Percentiles rank a stretch among this genome's conserved stretches.
These are phyloP conservation scores for Tricholaema leucomelas DNA, from an alignment of 2,113 vertebrate genomes.

Conservation along the genomic window DNA sequence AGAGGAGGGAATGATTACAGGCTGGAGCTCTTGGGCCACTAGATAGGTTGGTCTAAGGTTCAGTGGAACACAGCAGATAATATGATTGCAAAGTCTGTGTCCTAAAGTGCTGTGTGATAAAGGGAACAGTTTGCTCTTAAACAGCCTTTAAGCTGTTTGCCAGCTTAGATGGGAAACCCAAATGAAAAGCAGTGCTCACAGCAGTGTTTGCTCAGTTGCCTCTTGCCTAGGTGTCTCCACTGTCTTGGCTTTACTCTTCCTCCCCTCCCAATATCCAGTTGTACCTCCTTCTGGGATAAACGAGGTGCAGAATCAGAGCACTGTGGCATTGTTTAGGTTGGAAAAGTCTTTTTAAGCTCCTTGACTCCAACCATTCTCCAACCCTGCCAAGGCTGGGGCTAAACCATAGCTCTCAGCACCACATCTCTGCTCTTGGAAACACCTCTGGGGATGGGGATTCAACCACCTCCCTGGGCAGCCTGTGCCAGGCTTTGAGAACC, in stretches of 20 bases:
- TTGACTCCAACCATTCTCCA: no score
- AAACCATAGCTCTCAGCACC: no score
- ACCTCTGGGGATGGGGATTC: no score
- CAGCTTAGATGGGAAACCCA: conserved; percentile 13
- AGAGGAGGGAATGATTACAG: conserved; percentile 50
- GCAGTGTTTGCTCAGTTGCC: neutral
- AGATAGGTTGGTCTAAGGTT: conserved; percentile 34
- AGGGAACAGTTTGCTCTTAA: conserved; percentile 5
- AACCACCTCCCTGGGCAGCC: no score
- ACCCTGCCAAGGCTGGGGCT: no score
- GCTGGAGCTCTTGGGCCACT: conserved; percentile 28
- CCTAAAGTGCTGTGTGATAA: conserved; percentile 34
- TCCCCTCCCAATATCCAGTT: neutral
- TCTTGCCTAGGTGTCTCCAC: neutral
- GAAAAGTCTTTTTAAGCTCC: no score
- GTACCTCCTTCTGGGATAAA: neutral
- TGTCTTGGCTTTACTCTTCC: neutral
- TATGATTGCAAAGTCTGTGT: conserved; percentile 46
- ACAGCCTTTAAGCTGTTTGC: neutral
- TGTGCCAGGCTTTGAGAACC: no score
- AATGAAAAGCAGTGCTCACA: conserved; percentile 46
- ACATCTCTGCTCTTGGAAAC: no score
- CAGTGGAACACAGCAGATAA: conserved; percentile 57
- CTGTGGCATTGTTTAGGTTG: no score
- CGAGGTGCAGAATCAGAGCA: no score